Percentiles rank a stretch among this genome's conserved stretches.
Evolutionary conservation across 1,140 invertebrate species (phyloP).

Genomic region (Hesperophylax magnus): DNA sequence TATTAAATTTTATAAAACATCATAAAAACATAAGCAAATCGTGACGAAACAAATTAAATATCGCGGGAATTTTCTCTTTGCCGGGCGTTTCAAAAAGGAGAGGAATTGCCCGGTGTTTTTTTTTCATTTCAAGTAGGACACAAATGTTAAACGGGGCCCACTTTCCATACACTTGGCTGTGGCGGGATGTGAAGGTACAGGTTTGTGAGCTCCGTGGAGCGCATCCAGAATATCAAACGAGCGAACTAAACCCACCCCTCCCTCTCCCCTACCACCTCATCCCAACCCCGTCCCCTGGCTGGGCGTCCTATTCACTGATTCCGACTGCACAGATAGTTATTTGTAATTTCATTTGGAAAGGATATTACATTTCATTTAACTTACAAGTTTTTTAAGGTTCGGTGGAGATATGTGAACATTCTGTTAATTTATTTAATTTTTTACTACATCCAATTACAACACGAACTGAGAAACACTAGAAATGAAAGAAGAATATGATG

Average conservation of each 20-base stretch:
- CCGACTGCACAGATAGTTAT: neutral
- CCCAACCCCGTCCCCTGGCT: neutral
- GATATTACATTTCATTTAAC: no score
- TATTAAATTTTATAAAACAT: constrained; percentile 29
- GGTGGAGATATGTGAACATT: no score
- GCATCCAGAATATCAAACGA: constrained; percentile 56
- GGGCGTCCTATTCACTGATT: constrained; percentile 41
- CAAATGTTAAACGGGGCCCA: constrained; percentile 51
- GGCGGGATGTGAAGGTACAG: constrained; percentile 22
- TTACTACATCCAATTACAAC: no score
- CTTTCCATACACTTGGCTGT: constrained; percentile 46
- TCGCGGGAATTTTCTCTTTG: constrained; percentile 30
- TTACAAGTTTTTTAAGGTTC: no score
- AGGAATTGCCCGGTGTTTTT: constrained; percentile 19
- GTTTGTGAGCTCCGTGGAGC: constrained; percentile 51
- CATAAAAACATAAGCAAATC: constrained; percentile 33
- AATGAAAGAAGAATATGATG: no score
- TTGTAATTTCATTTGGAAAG: no score
- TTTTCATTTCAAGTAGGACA: constrained; percentile 17
- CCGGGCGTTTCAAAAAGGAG: constrained; percentile 7
- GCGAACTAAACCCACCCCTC: neutral
- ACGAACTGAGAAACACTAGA: no score
- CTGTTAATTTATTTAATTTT: no score
- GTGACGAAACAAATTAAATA: constrained; percentile 39
- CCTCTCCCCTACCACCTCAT: neutral